Evolutionary conservation across 2,797 vertebrate genomes (phyloP).

Genomic region (Alosa sapidissima): DNA sequence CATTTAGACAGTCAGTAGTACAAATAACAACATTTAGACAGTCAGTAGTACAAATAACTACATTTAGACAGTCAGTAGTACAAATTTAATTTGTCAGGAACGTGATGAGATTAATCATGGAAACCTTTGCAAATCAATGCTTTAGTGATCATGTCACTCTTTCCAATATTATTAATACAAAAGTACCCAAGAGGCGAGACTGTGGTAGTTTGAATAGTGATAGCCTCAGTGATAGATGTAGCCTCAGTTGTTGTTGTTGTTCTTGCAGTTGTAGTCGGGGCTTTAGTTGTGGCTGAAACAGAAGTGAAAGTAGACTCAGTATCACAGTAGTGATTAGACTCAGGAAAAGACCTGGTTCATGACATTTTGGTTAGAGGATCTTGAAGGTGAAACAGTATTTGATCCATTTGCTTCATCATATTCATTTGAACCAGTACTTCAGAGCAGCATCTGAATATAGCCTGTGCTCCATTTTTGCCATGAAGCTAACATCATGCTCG

Average conservation of each 20-base stretch:
- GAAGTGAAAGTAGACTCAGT: neutral
- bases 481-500: too few relatives aligned
- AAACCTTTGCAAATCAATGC: neutral
- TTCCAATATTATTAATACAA: neutral
- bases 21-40: neutral
- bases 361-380: too few relatives aligned
- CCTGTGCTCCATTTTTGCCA: too few relatives aligned
- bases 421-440: too few relatives aligned
- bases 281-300: neutral
- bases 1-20: neutral
- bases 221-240: neutral
- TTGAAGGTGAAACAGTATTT: too few relatives aligned
- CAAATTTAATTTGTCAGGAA: neutral
- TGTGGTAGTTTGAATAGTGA: neutral
- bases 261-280: neutral
- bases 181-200: neutral
- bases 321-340: too few relatives aligned
- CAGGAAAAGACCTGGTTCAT: too few relatives aligned
- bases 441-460: too few relatives aligned
- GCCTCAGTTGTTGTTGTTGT: neutral
- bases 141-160: neutral
- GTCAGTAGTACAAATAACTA: neutral
- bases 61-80: neutral
- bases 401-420: too few relatives aligned
- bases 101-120: neutral